phyloP scores from a whole-genome alignment of 2,888 invertebrate genomes.

The Cantharis flavilabris region DNA sequence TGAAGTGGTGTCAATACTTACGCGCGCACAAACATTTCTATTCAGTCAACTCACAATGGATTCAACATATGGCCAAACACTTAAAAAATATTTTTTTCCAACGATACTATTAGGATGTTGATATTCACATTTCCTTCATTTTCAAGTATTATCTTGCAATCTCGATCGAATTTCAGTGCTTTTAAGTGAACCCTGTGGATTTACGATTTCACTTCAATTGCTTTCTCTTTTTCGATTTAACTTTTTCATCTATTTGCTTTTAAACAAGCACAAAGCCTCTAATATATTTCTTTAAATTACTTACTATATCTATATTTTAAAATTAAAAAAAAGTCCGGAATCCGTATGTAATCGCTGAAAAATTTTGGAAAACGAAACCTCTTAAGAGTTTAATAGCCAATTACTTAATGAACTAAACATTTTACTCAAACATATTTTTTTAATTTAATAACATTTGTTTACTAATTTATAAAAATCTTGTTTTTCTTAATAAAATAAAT shows the following conservation, averaged over 20 bases:
- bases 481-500: background rate
- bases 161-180: background rate
- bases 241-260: background rate
- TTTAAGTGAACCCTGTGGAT: background rate
- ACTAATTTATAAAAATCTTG: background rate
- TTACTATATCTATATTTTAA: background rate
- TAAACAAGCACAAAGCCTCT: background rate
- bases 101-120: background rate
- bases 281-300: background rate
- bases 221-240: background rate
- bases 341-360: too few species aligned
- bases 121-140: background rate
- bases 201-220: background rate
- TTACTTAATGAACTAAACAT: too few species aligned
- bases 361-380: too few species aligned
- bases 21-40: background rate
- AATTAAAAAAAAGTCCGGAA: background rate
- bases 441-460: background rate
- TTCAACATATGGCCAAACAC: background rate
- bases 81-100: background rate
- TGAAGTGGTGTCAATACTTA: background rate
- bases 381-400: too few species aligned
- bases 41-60: constrained; percentile 2
- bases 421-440: background rate
- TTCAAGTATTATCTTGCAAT: background rate